These are phyloP conservation scores for Beroe forskalii DNA, from an alignment of 37 sponge, comb jelly and placozoan species.

Conservation along the genomic window DNA sequence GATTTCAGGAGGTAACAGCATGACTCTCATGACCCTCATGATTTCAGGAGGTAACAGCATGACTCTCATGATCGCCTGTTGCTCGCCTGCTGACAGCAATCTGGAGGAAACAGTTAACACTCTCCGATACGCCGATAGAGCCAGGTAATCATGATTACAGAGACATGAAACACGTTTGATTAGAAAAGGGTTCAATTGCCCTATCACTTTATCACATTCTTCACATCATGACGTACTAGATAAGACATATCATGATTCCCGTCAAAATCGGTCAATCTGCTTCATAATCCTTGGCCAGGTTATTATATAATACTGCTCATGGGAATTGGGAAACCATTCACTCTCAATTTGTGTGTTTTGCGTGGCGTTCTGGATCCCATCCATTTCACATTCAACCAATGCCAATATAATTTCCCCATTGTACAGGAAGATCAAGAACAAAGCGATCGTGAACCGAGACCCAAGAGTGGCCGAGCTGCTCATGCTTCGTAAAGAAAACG, in stretches of 20 bases:
- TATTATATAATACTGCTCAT: too few species aligned
- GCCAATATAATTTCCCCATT: background rate
- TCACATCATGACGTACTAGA: too few species aligned
- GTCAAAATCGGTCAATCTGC: too few species aligned
- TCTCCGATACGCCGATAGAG: slow-evolving; percentile 54
- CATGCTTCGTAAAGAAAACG: slow-evolving; percentile 35
- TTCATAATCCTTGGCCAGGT: too few species aligned
- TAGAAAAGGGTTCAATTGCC: too few species aligned
- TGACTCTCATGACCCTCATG: too few species aligned
- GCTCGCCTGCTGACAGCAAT: slow-evolving; percentile 56
- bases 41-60: slow-evolving; percentile 52
- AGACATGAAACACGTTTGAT: too few species aligned
- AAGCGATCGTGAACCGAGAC: slow-evolving; percentile 42
- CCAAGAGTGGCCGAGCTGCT: slow-evolving; percentile 22
- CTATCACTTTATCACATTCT: too few species aligned
- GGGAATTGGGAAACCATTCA: too few species aligned
- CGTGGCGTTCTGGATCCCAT: background rate
- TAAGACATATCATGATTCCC: too few species aligned
- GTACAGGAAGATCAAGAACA: slow-evolving; percentile 56
- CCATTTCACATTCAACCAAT: background rate
- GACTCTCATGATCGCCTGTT: slow-evolving; percentile 63
- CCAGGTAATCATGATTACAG: slow-evolving; percentile 58
- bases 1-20: slow-evolving; percentile 15
- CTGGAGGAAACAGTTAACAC: slow-evolving; percentile 59
- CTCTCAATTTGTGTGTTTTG: too few species aligned